phyloP scores from a whole-genome alignment of 2,797 vertebrate species.

The Forpus xanthops region DNA sequence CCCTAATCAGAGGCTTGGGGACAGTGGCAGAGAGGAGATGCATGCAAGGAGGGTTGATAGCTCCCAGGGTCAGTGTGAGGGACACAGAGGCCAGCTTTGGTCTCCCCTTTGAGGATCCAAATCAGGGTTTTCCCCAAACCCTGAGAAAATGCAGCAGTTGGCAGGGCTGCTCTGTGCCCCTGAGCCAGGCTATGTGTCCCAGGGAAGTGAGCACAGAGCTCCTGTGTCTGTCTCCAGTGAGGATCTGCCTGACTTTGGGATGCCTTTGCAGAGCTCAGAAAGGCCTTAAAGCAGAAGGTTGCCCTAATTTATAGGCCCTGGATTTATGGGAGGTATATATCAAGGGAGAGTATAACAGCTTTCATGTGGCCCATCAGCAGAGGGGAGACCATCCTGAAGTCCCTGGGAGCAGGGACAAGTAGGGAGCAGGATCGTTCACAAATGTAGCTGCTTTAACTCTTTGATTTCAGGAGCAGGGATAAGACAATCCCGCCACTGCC shows the following conservation, averaged over 20 bases:
- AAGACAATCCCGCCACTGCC: background rate
- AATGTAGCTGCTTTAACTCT: background rate
- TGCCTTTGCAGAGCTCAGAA: constrained; percentile 40
- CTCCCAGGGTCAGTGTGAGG: background rate
- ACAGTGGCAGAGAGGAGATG: background rate
- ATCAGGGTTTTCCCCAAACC: fast-evolving
- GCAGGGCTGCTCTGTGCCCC: background rate
- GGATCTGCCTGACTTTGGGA: constrained; percentile 54
- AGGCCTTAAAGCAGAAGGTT: constrained; percentile 54
- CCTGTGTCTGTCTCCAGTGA: background rate
- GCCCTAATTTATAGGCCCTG: constrained; percentile 36
- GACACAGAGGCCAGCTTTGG: background rate
- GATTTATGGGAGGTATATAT: constrained; percentile 47
- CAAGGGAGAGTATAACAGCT: constrained; percentile 14
- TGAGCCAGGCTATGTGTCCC: background rate
- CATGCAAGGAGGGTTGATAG: fast-evolving
- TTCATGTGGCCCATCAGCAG: background rate
- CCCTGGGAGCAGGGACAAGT: background rate
- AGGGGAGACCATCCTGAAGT: background rate
- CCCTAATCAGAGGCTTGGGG: background rate
- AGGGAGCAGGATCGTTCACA: background rate
- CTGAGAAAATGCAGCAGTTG: background rate
- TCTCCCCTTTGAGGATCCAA: background rate
- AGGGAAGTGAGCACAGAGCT: background rate
- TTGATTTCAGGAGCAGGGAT: background rate